phyloP scores from a whole-genome alignment of 2,113 vertebrate species.

The Pavo muticus region DNA sequence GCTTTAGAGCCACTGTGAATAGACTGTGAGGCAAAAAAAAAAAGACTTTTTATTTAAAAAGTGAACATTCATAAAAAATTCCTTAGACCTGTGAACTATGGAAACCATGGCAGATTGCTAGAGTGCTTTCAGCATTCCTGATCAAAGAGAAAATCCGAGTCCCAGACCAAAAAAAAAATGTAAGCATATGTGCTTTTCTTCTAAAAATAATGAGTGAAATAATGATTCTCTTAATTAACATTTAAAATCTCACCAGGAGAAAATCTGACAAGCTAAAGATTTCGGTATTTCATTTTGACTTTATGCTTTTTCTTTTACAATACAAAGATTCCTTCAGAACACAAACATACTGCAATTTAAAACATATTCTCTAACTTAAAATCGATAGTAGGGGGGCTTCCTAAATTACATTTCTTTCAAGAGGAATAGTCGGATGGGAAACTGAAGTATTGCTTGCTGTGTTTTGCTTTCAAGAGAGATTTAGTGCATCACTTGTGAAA shows the following conservation, averaged over 20 bases:
- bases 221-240: not conserved
- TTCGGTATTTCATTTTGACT: not conserved
- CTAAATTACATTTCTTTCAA: not conserved
- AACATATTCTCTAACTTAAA: not conserved
- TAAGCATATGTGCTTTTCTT: not conserved
- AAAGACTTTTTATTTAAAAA: not conserved
- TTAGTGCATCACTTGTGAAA: not conserved
- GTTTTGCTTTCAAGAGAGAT: not conserved
- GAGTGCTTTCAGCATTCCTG: not conserved
- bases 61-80: not conserved
- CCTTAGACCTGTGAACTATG: not conserved
- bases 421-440: not conserved
- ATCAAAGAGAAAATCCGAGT: not conserved
- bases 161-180: not conserved
- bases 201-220: not conserved
- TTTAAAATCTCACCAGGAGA: not conserved
- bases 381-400: not conserved
- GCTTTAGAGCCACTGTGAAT: not conserved
- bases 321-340: not conserved
- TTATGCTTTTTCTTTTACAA: not conserved
- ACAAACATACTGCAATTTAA: not conserved
- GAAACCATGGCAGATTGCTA: not conserved
- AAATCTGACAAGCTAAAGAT: not conserved
- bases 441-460: not conserved
- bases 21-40: not conserved